These are phyloP conservation scores for Piaya cayana DNA, from an alignment of 2,113 vertebrate genomes.

Conservation along the genomic window DNA sequence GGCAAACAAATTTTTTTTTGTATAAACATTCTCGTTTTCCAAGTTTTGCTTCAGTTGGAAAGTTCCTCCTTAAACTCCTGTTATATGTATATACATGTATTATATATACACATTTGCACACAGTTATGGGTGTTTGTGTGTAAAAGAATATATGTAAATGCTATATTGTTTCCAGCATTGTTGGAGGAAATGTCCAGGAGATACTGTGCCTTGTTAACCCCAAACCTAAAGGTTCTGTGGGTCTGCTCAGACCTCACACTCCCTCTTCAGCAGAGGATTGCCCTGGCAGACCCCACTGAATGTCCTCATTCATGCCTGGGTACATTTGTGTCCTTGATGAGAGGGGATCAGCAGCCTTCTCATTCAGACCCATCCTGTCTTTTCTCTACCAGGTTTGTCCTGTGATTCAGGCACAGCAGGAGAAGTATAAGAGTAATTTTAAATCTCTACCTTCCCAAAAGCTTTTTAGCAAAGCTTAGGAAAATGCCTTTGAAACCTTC, in stretches of 20 bases:
- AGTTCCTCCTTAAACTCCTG: background rate
- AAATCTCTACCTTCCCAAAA: background rate
- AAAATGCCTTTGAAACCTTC: background rate
- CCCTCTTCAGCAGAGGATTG: background rate
- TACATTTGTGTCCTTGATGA: background rate
- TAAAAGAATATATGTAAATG: background rate
- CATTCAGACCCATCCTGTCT: background rate
- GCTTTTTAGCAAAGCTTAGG: background rate
- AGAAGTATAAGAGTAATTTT: background rate
- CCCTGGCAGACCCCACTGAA: background rate
- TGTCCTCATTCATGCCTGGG: background rate
- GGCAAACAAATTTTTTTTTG: background rate
- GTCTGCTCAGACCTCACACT: background rate
- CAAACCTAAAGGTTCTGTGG: background rate
- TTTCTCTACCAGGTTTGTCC: background rate
- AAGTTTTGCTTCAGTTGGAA: slow-evolving; percentile 18
- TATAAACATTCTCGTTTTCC: slow-evolving; percentile 40
- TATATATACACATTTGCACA: background rate
- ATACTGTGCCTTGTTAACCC: background rate
- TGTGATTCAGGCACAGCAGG: background rate
- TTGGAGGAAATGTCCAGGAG: background rate
- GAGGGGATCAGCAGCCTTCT: background rate
- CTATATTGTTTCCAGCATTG: background rate
- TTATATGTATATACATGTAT: background rate
- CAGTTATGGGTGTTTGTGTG: background rate